A percentile compares a stretch with the other conserved stretches of the same genome.
Evolutionary conservation across 53 echinoderm and acorn worm genomes (phyloP).

Genomic region (Stichopus horrens): DNA sequence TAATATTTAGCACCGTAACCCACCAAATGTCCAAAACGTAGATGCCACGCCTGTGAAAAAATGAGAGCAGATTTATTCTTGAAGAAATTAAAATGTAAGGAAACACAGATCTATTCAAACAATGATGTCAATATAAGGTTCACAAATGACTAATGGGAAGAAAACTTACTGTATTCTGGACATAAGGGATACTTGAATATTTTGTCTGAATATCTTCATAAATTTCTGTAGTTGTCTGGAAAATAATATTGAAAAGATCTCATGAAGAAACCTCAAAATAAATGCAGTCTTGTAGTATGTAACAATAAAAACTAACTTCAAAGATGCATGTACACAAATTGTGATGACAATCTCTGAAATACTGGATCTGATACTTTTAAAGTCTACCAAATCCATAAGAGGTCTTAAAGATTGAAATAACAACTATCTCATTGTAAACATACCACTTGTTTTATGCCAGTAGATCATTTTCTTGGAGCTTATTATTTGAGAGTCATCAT

Average conservation of each 20-base stretch:
- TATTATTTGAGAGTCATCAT: no score
- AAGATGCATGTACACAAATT: no score
- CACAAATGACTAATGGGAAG: background rate
- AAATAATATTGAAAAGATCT: slow-evolving; percentile 17
- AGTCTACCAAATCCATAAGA: background rate
- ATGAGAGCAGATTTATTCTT: background rate
- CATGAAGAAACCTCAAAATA: background rate
- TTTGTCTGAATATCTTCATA: slow-evolving; percentile 81
- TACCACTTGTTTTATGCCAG: no score
- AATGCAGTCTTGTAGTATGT: background rate
- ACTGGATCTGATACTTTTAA: no score
- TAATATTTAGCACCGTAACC: slow-evolving; percentile 98
- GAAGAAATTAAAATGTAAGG: background rate
- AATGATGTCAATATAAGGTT: background rate
- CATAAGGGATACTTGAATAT: slow-evolving; percentile 80
- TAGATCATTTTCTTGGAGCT: no score
- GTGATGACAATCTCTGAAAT: no score
- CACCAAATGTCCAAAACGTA: slow-evolving; percentile 89
- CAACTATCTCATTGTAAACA: background rate
- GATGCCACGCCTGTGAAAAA: slow-evolving; percentile 82
- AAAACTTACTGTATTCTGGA: slow-evolving; percentile 81
- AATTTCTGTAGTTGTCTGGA: slow-evolving; percentile 81
- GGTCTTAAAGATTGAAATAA: background rate
- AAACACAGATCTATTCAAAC: background rate
- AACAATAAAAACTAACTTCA: no score